Evolutionary conservation across 2,113 vertebrate species (phyloP).

Genomic region (Sapayoa aenigma): DNA sequence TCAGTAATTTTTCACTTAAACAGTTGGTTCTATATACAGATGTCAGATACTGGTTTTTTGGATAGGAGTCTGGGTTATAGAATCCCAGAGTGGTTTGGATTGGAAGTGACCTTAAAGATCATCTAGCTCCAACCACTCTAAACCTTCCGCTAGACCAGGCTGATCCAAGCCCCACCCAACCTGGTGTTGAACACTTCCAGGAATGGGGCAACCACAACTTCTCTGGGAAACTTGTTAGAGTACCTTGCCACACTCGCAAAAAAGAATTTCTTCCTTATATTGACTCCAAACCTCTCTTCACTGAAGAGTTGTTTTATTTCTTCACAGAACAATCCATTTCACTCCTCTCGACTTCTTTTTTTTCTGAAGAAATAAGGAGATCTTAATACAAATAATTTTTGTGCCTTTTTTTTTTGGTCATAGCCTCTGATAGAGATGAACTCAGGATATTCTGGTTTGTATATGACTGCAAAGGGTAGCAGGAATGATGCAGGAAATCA

Average conservation of each 20-base stretch:
- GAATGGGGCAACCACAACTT: accelerated
- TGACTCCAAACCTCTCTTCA: not conserved
- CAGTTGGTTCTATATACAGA: not conserved
- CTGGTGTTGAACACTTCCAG: no score
- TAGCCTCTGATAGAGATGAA: not conserved
- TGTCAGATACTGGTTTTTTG: not conserved
- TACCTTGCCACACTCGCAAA: not conserved
- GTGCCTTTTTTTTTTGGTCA: not conserved
- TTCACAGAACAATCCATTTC: not conserved
- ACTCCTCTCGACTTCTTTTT: not conserved
- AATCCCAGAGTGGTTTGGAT: accelerated
- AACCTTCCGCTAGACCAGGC: accelerated
- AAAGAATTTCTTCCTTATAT: not conserved
- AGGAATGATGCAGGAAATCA: not conserved
- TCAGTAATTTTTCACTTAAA: not conserved
- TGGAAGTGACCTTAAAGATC: not conserved
- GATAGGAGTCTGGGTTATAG: not conserved
- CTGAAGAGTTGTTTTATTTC: not conserved
- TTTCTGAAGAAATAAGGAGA: not conserved
- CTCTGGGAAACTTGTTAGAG: not conserved
- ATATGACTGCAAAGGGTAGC: not conserved
- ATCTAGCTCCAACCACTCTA: not conserved
- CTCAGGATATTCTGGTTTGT: not conserved
- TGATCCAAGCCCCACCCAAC: not conserved
- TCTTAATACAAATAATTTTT: not conserved